A percentile compares a stretch with the other conserved stretches of the same genome.
Conservation (phyloP, 1,140 invertebrate species). For the Papilio dardanus region DNA sequence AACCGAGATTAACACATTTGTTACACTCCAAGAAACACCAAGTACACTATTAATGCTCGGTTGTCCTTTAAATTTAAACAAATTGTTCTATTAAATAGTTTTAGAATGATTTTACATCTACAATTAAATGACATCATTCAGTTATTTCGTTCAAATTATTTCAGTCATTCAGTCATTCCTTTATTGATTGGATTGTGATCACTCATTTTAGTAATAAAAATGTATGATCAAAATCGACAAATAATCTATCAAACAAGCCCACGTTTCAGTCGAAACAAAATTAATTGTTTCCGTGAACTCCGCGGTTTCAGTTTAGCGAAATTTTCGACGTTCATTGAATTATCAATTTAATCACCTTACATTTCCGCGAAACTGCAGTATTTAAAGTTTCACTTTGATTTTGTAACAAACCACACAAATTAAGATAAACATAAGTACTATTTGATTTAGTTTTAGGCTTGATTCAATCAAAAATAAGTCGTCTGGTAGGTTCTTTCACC, state of each 20-base stretch:
- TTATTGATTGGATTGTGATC: no score
- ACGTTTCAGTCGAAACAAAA: neutral
- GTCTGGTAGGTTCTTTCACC: no score
- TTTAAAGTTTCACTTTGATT: constrained; percentile 11
- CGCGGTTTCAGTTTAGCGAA: constrained; percentile 8
- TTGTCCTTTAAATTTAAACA: neutral
- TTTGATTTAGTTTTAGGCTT: no score
- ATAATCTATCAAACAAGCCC: neutral
- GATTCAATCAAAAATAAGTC: no score
- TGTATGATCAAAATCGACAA: neutral
- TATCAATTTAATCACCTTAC: constrained; percentile 31
- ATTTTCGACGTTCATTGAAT: constrained; percentile 27
- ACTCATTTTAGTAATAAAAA: neutral
- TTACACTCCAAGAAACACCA: no score
- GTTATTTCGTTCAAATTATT: neutral
- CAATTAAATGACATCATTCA: no score
- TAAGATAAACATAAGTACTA: no score
- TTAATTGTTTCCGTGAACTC: constrained; percentile 18
- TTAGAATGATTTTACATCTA: no score
- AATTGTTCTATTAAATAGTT: no score
- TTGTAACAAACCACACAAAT: constrained; percentile 23
- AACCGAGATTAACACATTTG: no score
- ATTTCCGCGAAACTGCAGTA: constrained; percentile 18
- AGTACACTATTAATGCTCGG: neutral
- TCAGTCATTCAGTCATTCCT: neutral